A percentile compares a stretch with the other conserved stretches of the same genome.
These are phyloP conservation scores for Eristalis arbustorum DNA, from an alignment of 2,888 invertebrate species.

Conservation along the genomic window DNA sequence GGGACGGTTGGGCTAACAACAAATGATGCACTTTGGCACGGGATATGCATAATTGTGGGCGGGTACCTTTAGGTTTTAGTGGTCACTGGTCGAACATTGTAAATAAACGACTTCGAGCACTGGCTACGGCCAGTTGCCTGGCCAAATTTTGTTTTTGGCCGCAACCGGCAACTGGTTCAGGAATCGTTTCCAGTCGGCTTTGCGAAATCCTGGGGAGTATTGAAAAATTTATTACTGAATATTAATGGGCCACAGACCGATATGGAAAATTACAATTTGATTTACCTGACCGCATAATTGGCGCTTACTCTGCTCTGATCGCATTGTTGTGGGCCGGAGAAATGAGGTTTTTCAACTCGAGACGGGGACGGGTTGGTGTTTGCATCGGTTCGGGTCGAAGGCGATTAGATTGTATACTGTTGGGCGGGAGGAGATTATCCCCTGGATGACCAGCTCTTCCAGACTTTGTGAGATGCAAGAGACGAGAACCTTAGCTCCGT, in stretches of 20 bases:
- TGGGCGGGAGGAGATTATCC: no score
- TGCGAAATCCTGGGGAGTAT: not conserved
- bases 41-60: constrained; percentile 67
- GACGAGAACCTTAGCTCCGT: no score
- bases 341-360: constrained; percentile 51
- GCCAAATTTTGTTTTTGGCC: constrained; percentile 56
- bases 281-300: constrained; percentile 69
- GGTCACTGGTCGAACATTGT: constrained; percentile 65
- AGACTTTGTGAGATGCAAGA: no score
- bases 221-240: constrained; percentile 58
- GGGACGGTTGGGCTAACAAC: constrained; percentile 31
- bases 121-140: constrained; percentile 8
- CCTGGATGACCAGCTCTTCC: no score
- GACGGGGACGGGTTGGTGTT: not conserved
- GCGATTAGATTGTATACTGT: no score
- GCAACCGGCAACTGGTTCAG: constrained; percentile 39
- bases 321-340: constrained; percentile 35
- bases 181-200: not conserved
- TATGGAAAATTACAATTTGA: constrained; percentile 63
- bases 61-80: constrained; percentile 60
- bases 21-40: constrained; percentile 67
- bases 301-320: constrained; percentile 54
- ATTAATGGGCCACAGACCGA: constrained; percentile 56
- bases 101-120: constrained; percentile 49
- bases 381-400: no score